Conservation (phyloP, 2,113 vertebrate genomes). For the Anoplopoma fimbria region DNA sequence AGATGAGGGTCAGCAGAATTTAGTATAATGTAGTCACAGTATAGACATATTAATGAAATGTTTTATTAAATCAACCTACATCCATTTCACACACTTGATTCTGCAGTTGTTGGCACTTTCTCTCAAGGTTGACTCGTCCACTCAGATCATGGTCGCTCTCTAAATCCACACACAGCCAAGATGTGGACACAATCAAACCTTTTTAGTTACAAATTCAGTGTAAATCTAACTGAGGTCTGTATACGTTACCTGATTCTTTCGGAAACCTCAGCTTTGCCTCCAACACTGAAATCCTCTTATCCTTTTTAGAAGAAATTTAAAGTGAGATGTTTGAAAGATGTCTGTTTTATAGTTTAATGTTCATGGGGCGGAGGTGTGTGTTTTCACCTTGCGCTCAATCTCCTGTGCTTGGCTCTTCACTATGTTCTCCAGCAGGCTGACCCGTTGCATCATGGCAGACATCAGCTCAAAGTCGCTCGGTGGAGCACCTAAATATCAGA, state of each 20-base stretch:
- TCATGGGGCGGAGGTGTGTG: background rate
- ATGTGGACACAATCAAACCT: background rate
- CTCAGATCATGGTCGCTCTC: conserved; percentile 24
- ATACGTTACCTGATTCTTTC: conserved; percentile 77
- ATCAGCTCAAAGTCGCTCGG: conserved; percentile 77
- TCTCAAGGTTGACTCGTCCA: conserved; percentile 75
- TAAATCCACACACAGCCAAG: conserved; percentile 31
- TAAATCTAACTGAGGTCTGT: background rate
- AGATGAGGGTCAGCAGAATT: background rate
- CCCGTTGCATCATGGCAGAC: conserved; percentile 81
- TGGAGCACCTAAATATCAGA: conserved; percentile 60
- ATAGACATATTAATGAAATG: rapidly evolving
- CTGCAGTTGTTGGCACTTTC: conserved; percentile 85
- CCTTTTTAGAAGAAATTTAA: conserved; percentile 80
- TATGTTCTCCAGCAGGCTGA: conserved; percentile 85
- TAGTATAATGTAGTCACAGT: background rate
- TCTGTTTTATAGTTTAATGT: background rate
- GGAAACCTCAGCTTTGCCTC: conserved; percentile 82
- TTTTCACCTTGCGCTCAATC: conserved; percentile 85
- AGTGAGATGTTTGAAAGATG: background rate
- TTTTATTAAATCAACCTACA: conserved; percentile 79
- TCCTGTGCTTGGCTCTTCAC: conserved; percentile 83
- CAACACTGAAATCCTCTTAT: conserved; percentile 84
- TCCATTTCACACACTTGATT: conserved; percentile 92
- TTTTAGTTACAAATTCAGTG: background rate